Evolutionary conservation across 2,113 vertebrate genomes (phyloP).

Genomic region (Ceuthmochares aereus): DNA sequence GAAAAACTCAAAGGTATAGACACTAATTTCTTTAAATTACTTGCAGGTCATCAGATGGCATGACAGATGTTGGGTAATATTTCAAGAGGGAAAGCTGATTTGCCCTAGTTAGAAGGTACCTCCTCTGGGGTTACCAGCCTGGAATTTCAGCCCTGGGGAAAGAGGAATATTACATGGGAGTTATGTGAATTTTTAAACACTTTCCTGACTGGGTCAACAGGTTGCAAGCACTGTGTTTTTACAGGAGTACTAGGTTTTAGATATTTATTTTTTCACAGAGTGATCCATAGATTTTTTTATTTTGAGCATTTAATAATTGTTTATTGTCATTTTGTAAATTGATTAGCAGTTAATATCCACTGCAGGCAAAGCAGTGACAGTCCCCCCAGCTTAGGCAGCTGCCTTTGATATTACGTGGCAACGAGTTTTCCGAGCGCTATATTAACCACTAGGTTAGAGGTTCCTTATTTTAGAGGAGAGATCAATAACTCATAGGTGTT

Average conservation of each 20-base stretch:
- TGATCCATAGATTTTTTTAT: background rate
- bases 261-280: conserved; percentile 24
- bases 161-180: background rate
- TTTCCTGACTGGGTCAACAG: conserved; percentile 2
- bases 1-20: background rate
- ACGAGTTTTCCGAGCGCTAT: background rate
- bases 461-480: background rate
- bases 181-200: background rate
- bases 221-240: conserved; percentile 41
- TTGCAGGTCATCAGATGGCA: background rate
- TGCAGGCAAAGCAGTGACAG: background rate
- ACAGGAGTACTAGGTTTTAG: background rate
- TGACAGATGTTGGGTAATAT: background rate
- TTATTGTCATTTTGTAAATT: conserved; percentile 25
- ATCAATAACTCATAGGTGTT: conserved; percentile 13
- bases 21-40: background rate
- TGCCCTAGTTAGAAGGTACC: background rate
- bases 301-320: background rate
- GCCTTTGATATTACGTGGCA: background rate
- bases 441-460: background rate
- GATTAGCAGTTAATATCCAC: background rate
- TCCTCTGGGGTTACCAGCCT: background rate
- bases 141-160: conserved; percentile 15
- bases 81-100: background rate
- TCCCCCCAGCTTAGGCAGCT: background rate